These are phyloP conservation scores for Halcyon chelicuti DNA, from an alignment of 2,797 vertebrate species.

Conservation along the genomic window DNA sequence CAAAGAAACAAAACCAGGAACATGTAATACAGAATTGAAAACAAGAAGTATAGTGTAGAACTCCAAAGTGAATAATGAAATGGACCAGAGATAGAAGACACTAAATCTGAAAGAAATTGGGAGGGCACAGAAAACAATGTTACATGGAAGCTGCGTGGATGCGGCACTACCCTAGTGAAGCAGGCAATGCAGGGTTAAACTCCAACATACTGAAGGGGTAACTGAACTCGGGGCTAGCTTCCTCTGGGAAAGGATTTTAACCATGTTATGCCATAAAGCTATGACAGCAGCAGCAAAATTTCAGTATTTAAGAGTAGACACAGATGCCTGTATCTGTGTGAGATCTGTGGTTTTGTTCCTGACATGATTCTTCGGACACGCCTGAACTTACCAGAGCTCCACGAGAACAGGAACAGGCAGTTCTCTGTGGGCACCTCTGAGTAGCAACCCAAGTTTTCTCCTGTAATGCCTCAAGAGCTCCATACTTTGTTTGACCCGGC, in stretches of 20 bases:
- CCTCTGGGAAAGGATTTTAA: not conserved
- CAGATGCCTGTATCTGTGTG: not conserved
- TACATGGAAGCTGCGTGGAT: not conserved
- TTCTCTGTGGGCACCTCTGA: not conserved
- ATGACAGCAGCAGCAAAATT: not conserved
- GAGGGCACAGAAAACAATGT: not conserved
- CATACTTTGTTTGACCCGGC: not conserved
- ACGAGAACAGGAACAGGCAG: not conserved
- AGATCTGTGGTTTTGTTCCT: not conserved
- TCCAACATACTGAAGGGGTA: not conserved
- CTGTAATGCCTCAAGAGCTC: not conserved
- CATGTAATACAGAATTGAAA: not conserved
- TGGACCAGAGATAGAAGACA: not conserved
- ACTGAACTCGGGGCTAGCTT: not conserved
- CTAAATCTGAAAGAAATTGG: not conserved
- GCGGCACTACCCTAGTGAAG: not conserved
- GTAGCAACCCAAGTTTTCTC: not conserved
- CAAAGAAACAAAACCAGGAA: not conserved
- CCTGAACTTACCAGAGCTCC: not conserved
- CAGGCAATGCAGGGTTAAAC: not conserved
- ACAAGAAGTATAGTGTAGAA: not conserved
- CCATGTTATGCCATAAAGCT: not conserved
- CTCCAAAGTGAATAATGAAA: not conserved
- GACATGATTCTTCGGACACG: not conserved
- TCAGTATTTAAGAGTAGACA: not conserved